A percentile compares a stretch with the other conserved stretches of the same genome.
These are phyloP conservation scores for Drosophila equinoxialis DNA, from an alignment of 1,140 invertebrate species.

Conservation along the genomic window DNA sequence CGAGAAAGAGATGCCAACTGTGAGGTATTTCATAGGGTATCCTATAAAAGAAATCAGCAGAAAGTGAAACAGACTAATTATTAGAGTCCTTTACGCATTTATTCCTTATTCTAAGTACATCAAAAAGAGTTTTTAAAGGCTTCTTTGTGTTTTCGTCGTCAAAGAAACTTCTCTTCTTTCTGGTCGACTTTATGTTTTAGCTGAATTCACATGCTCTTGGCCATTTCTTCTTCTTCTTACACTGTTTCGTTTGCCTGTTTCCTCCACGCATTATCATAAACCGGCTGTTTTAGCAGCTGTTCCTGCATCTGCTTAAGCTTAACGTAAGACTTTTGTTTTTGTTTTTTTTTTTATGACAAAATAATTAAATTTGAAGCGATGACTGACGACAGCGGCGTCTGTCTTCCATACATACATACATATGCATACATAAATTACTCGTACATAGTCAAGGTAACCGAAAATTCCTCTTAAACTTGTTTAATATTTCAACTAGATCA, in stretches of 20 bases:
- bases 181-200: neutral
- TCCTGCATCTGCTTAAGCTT: constrained; percentile 40
- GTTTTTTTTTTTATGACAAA: constrained; percentile 47
- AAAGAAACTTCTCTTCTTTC: neutral
- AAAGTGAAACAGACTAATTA: too few relatives aligned
- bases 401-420: too few relatives aligned
- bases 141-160: neutral
- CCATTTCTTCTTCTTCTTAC: neutral
- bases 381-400: constrained; percentile 1
- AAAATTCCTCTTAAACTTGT: constrained; percentile 12
- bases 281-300: constrained; percentile 67
- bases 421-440: neutral
- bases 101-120: too few relatives aligned
- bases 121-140: neutral
- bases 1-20: too few relatives aligned
- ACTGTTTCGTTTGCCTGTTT: too few relatives aligned
- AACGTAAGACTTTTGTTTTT: constrained; percentile 20
- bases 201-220: constrained; percentile 3
- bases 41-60: too few relatives aligned
- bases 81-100: too few relatives aligned
- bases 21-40: too few relatives aligned
- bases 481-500: constrained; percentile 4
- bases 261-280: constrained; percentile 28
- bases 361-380: constrained; percentile 43
- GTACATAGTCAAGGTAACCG: neutral